These are phyloP conservation scores for Sarcophaga subvicina DNA, from an alignment of 2,888 invertebrate species.

Conservation along the genomic window DNA sequence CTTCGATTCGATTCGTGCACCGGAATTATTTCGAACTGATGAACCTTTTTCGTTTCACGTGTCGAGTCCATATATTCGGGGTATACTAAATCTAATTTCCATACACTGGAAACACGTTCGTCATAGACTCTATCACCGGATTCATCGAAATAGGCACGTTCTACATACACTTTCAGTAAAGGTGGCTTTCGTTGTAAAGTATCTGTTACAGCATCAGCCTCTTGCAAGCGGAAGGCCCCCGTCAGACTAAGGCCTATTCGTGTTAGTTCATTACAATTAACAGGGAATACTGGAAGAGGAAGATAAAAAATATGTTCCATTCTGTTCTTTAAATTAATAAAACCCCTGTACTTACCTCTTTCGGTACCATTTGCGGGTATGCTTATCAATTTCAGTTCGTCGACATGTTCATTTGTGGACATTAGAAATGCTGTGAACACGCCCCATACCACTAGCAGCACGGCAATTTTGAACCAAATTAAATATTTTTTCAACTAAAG, in stretches of 20 bases:
- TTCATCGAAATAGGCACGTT: constrained; percentile 75
- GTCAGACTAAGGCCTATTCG: constrained; percentile 84
- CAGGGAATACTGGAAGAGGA: constrained; percentile 75
- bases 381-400: constrained; percentile 85
- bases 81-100: constrained; percentile 79
- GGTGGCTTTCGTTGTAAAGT: constrained; percentile 71
- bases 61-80: constrained; percentile 79
- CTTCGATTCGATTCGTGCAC: constrained; percentile 69
- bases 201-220: constrained; percentile 77
- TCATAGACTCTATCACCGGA: constrained; percentile 72
- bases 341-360: constrained; percentile 70
- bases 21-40: constrained; percentile 75
- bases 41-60: constrained; percentile 82
- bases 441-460: constrained; percentile 86
- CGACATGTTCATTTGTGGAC: constrained; percentile 86
- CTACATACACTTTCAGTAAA: constrained; percentile 73
- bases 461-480: constrained; percentile 82
- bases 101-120: constrained; percentile 75
- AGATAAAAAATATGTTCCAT: not conserved
- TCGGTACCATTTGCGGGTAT: constrained; percentile 80
- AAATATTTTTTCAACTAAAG: constrained; percentile 77
- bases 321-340: not conserved
- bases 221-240: constrained; percentile 84
- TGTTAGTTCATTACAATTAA: constrained; percentile 78
- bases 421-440: constrained; percentile 87